Base-by-base conservation (phyloP, 2,113 vertebrate species). In the Elanus axillaris region DNA sequence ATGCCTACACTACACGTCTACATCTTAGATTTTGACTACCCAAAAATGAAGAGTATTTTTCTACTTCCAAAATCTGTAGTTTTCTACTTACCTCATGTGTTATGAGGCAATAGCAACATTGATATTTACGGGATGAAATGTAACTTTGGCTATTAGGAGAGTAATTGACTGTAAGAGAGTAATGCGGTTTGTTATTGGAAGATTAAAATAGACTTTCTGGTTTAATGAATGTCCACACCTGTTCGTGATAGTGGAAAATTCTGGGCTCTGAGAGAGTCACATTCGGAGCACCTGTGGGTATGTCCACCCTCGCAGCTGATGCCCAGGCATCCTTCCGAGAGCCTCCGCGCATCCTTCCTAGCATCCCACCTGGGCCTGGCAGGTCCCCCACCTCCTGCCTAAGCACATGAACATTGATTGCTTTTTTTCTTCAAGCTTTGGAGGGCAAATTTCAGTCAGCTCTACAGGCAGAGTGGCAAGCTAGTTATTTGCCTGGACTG, bases 361-460 rank as follows among this genome's bases (percentile, higher is more conserved):
- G 17, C n/a, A n/a, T n/a, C n/a, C 38, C 0, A 3, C 34, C 7
- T 11, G 67, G 11, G 40, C 55, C 26, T 43, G 56, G 42, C 13
- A 22, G 42, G 36, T 53, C 25, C 45, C 42, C 85, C 15, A 1
- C 43, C 50, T 29, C 16, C 64, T 72, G 66, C 52, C 11, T 11
- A 7, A 21, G 38, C 71, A 27, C 42, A 8, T 0, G 0, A 48
- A 17, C 43, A 2, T 20, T 0, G 7, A 25, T 71, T 13, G 4
- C 21, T n/a, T 52, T 10, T 62, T 66, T 25, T 9, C n/a, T 67
- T 69, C 10, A 9, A 7, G 58, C 48, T 72, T 47, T n/a, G 40
- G 38, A 73, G 34, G 25, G 23, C 14, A 45, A n/a, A 31, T 81
- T 43, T 53, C 42, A 22, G 40, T 52, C 32, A 11, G 5, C 3